A percentile compares a stretch with the other conserved stretches of the same genome.
These are phyloP conservation scores for Psilopsiagon aymara DNA, from an alignment of 2,113 vertebrate species.

Conservation along the genomic window DNA sequence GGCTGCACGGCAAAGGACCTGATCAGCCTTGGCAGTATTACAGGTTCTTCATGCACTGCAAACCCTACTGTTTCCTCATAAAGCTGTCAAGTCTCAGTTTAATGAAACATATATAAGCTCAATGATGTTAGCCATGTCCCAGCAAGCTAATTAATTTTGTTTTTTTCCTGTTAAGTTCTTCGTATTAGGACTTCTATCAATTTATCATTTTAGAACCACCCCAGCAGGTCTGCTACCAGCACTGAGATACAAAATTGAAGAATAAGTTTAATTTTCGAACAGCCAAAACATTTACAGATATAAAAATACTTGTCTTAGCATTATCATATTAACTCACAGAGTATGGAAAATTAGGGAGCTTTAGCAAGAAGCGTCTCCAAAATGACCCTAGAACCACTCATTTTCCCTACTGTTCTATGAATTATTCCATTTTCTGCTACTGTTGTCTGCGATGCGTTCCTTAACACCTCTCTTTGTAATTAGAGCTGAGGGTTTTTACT, in stretches of 20 bases:
- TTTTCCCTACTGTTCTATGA: neutral
- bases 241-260: constrained; percentile 63
- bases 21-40: constrained; percentile 80
- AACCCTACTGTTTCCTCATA: constrained; percentile 83
- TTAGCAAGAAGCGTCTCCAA: constrained; percentile 12
- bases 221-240: constrained; percentile 26
- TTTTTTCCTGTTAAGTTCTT: constrained; percentile 64
- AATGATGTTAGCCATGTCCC: constrained; percentile 76
- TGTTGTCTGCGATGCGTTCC: neutral
- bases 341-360: neutral
- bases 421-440: neutral
- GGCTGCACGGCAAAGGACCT: constrained; percentile 72
- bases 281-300: constrained; percentile 60
- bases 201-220: constrained; percentile 58
- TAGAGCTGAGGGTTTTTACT: neutral
- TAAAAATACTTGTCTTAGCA: constrained; percentile 46
- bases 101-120: constrained; percentile 84
- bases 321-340: constrained; percentile 2
- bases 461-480: neutral
- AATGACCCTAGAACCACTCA: neutral
- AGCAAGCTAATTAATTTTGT: constrained; percentile 75
- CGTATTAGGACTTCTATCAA: constrained; percentile 70
- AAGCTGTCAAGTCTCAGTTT: constrained; percentile 82
- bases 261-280: constrained; percentile 71
- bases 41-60: constrained; percentile 78